Base-by-base conservation (phyloP, 2,113 vertebrate genomes). In the Pteruthius melanotis region DNA sequence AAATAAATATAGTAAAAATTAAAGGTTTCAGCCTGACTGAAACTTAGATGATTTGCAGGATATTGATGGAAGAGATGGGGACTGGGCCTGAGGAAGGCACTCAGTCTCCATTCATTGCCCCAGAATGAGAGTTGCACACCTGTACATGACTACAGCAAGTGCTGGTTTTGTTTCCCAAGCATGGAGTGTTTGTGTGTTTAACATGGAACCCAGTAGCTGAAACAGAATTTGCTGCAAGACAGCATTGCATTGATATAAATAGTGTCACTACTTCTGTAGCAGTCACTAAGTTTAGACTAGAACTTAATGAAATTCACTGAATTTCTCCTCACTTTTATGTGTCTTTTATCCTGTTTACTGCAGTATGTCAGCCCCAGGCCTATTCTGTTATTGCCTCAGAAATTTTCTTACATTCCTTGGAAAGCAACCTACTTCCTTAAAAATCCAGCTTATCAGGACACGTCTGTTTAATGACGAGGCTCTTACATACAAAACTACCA, bases 81-180 rank as follows among this genome's bases (percentile, higher is more conserved):
- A 40, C 24, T 45, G 37, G 21, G 23, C 18, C 16, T 83, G 20
- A 61, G 40, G 39, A 86, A 49, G 20, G 17, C 0, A 0, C 13
- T 79, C 24, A 5, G 39, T 24, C 22, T 40, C 28, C 0, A 0
- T 19, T 47, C 3, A 14, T 12, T 60, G 33, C 2, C 19, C 13
- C n/a, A 53, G 45, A 83, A 21, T 15, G 13, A 20, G 6, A 69
- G 37, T 1, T 74, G 35, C 8, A 54, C 14, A 22, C 45, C 42
- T 45, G 22, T 5, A 44, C 35, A 15, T 7, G 44, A 30, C 13
- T 57, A 57, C 23, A 59, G 8, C 6, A 54, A 60, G 21, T 30
- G 27, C 18, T 44, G 30, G 11, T 18, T 94, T 71, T 50, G 26
- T 59, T 74, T 89, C 35, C 19, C 23, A 68, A 18, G 7, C 1